Evolutionary conservation across 2,888 invertebrate species (phyloP).

Genomic region (Hololepta plana): DNA sequence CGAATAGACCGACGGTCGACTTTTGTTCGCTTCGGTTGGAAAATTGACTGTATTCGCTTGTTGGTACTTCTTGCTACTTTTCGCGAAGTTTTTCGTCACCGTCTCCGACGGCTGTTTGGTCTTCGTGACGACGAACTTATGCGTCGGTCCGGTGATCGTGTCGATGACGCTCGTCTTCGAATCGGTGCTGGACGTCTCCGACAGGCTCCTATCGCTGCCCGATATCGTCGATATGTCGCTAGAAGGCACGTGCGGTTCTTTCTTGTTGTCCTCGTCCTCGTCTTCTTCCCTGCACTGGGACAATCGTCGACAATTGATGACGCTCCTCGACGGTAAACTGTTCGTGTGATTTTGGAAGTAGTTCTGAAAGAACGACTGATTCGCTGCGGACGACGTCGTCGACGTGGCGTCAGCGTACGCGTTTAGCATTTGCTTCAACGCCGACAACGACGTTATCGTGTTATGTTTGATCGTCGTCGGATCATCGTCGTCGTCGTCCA

Average conservation of each 20-base stretch:
- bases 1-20: constrained; percentile 39
- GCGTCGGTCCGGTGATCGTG: constrained; percentile 28
- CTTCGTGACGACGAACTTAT: constrained; percentile 36
- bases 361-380: constrained; percentile 48
- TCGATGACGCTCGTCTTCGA: constrained; percentile 27
- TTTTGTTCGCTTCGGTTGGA: constrained; percentile 38
- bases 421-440: constrained; percentile 47
- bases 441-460: constrained; percentile 47
- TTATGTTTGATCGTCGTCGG: constrained; percentile 50
- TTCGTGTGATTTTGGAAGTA: constrained; percentile 58
- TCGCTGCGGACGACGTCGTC: constrained; percentile 17
- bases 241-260: constrained; percentile 17
- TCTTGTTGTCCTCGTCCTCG: constrained; percentile 43
- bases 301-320: constrained; percentile 42
- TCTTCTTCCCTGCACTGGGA: constrained; percentile 76
- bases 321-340: constrained; percentile 43
- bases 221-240: constrained; percentile 21
- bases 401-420: constrained; percentile 32
- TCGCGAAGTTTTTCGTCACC: constrained; percentile 30
- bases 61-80: constrained; percentile 30
- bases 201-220: constrained; percentile 26
- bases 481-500: constrained; percentile 41
- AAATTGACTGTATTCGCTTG: constrained; percentile 52
- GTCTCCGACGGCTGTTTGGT: constrained; percentile 27
- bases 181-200: constrained; percentile 23